phyloP scores from a whole-genome alignment of 2,113 vertebrate genomes.

The Chaenocephalus aceratus region DNA sequence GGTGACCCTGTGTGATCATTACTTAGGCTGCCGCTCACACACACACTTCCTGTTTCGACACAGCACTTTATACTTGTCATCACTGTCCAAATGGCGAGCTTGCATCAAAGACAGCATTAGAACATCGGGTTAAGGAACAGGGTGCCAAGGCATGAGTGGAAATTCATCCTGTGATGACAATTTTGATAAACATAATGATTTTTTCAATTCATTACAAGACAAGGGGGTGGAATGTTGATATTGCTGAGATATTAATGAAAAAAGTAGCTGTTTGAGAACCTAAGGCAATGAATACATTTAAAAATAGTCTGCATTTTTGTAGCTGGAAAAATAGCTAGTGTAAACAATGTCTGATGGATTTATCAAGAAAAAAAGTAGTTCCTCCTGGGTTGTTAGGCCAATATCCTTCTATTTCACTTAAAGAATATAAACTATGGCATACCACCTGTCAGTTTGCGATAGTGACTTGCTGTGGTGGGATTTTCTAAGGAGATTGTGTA shows the following conservation, averaged over 20 bases:
- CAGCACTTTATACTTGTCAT: constrained; percentile 76
- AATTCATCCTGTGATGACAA: constrained; percentile 65
- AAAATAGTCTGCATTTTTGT: neutral
- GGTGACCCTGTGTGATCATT: constrained; percentile 85
- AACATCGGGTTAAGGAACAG: constrained; percentile 60
- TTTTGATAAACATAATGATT: constrained; percentile 40
- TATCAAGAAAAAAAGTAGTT: neutral
- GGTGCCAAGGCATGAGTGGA: constrained; percentile 56
- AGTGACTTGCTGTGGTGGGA: constrained; percentile 29
- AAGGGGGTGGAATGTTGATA: constrained; percentile 13
- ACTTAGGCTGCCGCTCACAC: constrained; percentile 74
- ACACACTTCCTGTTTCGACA: constrained; percentile 76
- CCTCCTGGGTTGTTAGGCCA: neutral
- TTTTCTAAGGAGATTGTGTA: constrained; percentile 49
- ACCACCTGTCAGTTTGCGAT: constrained; percentile 37
- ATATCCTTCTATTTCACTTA: neutral
- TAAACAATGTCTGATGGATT: too few species aligned
- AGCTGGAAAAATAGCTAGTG: neutral
- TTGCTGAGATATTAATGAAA: neutral
- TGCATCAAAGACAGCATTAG: constrained; percentile 72
- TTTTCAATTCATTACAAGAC: constrained; percentile 42
- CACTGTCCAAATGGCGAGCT: constrained; percentile 70
- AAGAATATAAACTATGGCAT: constrained; percentile 19
- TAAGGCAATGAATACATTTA: neutral
- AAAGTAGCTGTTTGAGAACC: neutral